Base-by-base conservation (phyloP, 2,113 vertebrate genomes). In the Rhinogobius similis region DNA sequence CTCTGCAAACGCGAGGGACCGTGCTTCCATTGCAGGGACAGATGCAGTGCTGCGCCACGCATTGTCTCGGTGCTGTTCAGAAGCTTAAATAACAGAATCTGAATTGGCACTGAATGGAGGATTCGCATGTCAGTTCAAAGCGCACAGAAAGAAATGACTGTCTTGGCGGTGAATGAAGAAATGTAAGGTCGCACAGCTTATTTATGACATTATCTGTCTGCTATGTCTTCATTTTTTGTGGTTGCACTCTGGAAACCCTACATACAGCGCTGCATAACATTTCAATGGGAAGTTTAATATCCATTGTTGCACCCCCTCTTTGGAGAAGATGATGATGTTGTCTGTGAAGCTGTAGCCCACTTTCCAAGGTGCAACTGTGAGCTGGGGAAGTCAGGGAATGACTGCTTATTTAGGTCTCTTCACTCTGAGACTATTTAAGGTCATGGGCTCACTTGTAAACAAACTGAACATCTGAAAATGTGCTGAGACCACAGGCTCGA, bases 1-100 rank as follows among this genome's bases (percentile, higher is more conserved):
- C 63, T 29, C 21, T 65, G 71, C 75, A 75, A 75, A 41, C 3
- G 77, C 26, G 68, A 73, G 43, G 43, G 65, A 46, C 67, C 43
- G 65, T n/a, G 72, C 26, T 79, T 32, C 21, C 62, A 67, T 63
- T 83, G 82, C 84, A 56, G 80, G 14, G 65, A 67, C 27, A 65
- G 78, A 75, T 82, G 85, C 89, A 59, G 82, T 80, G 81, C 76
- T 88, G 87, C 89, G 76, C 79, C 82, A 84, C 62, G 73, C 80
- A 21, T 67, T 64, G 75, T 58, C 55, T 71, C 73, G 79, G 68
- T 71, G 63, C 81, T 73, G 53, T 52, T 70, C 26, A 58, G 50
- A 5, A 12, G n/a, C 23, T 72, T 9, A 11, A 18, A 29, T 69
- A 64, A 79, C 39, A 61, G 68, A 62, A 50, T 73, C 62, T 39